These are phyloP conservation scores for Pinna nobilis DNA, from an alignment of 1,140 invertebrate genomes.

Conservation along the genomic window DNA sequence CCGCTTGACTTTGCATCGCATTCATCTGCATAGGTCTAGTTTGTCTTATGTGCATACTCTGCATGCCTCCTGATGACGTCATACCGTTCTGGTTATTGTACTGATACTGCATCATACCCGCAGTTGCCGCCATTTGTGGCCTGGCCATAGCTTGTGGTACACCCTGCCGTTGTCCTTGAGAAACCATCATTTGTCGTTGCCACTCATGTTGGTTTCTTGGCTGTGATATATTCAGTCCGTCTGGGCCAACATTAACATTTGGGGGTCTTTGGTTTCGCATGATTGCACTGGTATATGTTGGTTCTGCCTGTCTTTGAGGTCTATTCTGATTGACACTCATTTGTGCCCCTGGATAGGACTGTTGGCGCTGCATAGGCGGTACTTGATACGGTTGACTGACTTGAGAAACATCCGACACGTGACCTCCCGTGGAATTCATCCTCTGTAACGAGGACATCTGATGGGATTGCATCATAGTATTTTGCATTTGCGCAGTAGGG, in stretches of 20 bases:
- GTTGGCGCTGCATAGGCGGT: conserved; percentile 51
- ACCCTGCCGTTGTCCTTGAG: conserved; percentile 33
- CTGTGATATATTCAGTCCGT: conserved; percentile 75
- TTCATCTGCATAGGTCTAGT: conserved; percentile 52
- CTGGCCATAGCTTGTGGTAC: conserved; percentile 31
- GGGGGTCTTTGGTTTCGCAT: conserved; percentile 74
- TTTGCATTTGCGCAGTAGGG: conserved; percentile 40
- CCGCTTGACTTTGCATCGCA: conserved; percentile 52
- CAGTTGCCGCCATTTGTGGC: conserved; percentile 40
- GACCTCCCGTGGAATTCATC: conserved; percentile 27
- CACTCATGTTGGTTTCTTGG: conserved; percentile 57
- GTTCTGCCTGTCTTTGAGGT: conserved; percentile 43
- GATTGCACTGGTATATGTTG: conserved; percentile 70
- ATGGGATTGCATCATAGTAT: conserved; percentile 54
- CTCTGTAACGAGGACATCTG: conserved; percentile 63
- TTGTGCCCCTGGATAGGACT: conserved; percentile 50
- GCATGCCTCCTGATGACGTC: conserved; percentile 36
- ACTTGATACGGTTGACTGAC: conserved; percentile 17
- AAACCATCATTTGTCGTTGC: conserved; percentile 51
- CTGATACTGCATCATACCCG: conserved; percentile 42
- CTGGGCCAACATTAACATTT: conserved; percentile 75
- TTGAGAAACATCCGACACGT: conserved; percentile 31
- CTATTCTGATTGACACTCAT: conserved; percentile 32
- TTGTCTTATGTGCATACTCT: conserved; percentile 43
- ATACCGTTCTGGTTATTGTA: conserved; percentile 30